Evolutionary conservation across 2,888 invertebrate species (phyloP).

Genomic region (Heterodera filipjevi): DNA sequence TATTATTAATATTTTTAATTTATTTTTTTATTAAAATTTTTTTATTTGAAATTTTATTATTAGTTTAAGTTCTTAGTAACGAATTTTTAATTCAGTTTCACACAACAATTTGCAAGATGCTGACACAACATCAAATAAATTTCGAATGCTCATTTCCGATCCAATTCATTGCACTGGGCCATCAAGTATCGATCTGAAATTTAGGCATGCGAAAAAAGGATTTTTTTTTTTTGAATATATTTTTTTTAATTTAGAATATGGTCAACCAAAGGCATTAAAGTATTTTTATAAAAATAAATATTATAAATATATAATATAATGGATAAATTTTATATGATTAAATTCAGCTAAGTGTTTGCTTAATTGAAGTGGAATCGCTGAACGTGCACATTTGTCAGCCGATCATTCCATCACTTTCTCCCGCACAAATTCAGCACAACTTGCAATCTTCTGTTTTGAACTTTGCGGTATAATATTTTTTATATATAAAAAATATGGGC

Average conservation of each 20-base stretch:
- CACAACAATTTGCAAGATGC: slow-evolving; percentile 16
- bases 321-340: too few species aligned
- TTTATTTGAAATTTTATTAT: too few species aligned
- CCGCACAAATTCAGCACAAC: slow-evolving; percentile 23
- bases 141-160: slow-evolving; percentile 58
- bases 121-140: slow-evolving; percentile 34
- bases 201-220: slow-evolving; percentile 46
- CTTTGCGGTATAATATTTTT: not conserved
- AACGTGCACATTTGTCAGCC: slow-evolving; percentile 10
- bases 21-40: slow-evolving; percentile 29
- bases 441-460: not conserved
- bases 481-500: too few species aligned
- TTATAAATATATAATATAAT: not conserved
- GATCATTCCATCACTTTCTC: slow-evolving; percentile 12
- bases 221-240: too few species aligned
- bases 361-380: slow-evolving; percentile 22
- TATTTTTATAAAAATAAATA: slow-evolving; percentile 24
- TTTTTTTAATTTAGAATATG: slow-evolving; percentile 43
- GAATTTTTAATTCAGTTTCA: not conserved
- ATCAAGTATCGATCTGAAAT: slow-evolving; percentile 53
- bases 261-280: slow-evolving; percentile 47
- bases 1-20: not conserved
- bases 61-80: not conserved
- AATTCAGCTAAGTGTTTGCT: slow-evolving; percentile 21
- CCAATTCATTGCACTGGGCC: slow-evolving; percentile 59